phyloP scores from a whole-genome alignment of 2,888 invertebrate genomes.

The Drosophila subquinaria region DNA sequence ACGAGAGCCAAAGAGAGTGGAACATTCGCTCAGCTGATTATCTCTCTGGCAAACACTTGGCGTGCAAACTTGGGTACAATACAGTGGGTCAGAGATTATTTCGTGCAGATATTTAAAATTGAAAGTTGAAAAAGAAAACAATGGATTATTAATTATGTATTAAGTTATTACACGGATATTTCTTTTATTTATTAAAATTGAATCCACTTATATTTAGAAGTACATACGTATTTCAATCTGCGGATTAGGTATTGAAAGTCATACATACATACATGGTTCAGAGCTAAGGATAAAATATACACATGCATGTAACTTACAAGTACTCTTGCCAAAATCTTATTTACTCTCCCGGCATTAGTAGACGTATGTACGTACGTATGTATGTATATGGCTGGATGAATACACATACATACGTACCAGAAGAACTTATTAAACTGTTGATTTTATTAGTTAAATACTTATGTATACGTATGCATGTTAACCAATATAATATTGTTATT shows the following conservation, averaged over 20 bases:
- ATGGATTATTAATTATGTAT: conserved; percentile 16
- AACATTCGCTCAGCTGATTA: conserved; percentile 10
- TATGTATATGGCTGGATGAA: conserved; percentile 27
- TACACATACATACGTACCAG: conserved; percentile 31
- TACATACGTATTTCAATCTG: conserved; percentile 58
- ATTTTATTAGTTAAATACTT: conserved; percentile 26
- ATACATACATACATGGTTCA: conserved; percentile 44
- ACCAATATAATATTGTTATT: conserved; percentile 20
- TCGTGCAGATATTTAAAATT: background rate
- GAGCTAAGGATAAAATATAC: conserved; percentile 42
- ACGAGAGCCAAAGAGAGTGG: conserved; percentile 1
- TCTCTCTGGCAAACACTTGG: background rate
- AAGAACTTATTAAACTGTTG: conserved; percentile 26
- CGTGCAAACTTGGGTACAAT: no score
- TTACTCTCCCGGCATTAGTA: conserved; percentile 20
- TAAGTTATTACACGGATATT: conserved; percentile 68
- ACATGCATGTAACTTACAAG: conserved; percentile 52
- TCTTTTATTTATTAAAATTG: conserved; percentile 64
- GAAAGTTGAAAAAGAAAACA: background rate
- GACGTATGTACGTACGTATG: conserved; percentile 1
- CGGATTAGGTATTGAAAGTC: conserved; percentile 51
- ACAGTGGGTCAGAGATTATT: background rate
- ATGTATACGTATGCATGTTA: conserved; percentile 21
- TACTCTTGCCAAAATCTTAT: conserved; percentile 54
- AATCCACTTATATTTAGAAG: conserved; percentile 65